These are phyloP conservation scores for Phenganax stokvisi DNA, from an alignment of 92 coral and sea anemone species.

Conservation along the genomic window DNA sequence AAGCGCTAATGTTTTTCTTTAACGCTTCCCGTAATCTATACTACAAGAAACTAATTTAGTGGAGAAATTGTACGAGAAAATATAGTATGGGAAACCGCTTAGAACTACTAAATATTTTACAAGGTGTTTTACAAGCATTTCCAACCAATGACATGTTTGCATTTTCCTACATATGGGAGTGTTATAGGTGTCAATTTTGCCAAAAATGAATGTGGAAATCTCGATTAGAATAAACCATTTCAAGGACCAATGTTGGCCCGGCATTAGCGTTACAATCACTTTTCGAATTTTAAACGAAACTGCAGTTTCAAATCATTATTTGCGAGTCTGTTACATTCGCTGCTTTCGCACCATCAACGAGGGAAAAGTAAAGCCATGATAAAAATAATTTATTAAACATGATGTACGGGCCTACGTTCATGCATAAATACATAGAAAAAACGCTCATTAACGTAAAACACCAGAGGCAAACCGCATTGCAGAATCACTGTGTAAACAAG, in stretches of 20 bases:
- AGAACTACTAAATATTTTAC: too few species aligned
- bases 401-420: constrained; percentile 17
- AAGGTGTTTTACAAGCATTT: too few species aligned
- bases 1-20: too few species aligned
- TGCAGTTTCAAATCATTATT: not conserved
- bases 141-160: constrained; percentile 1
- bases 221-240: constrained; percentile 1
- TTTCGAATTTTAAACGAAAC: not conserved
- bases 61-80: too few species aligned
- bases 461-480: constrained; percentile 12
- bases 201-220: not conserved
- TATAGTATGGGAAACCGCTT: too few species aligned
- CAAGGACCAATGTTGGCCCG: constrained; percentile 4
- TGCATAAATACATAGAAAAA: constrained; percentile 22
- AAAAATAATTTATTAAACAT: constrained; percentile 20
- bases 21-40: too few species aligned
- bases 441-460: constrained; percentile 12
- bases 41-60: too few species aligned
- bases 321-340: not conserved
- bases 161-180: not conserved
- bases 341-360: not conserved
- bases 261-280: not conserved
- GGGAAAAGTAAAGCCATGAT: not conserved
- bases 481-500: not conserved
- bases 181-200: constrained; percentile 13